Conservation (phyloP, 2,797 vertebrate species). For the Lepilemur ruficaudatus region DNA sequence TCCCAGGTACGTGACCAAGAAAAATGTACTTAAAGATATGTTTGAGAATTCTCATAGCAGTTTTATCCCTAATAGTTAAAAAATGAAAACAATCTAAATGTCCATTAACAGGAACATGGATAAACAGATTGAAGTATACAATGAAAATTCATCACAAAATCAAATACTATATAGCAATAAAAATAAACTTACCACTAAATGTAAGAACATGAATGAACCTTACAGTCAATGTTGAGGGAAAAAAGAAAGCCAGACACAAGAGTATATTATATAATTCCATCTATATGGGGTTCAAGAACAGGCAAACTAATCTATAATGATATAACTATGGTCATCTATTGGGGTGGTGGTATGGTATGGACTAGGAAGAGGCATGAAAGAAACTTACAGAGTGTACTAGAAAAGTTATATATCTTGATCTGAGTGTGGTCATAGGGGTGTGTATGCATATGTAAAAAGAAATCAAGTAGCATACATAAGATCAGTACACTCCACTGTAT, state of each 20-base stretch:
- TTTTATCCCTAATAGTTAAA: not conserved
- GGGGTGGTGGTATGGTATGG: not conserved
- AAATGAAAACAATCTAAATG: not conserved
- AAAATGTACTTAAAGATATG: not conserved
- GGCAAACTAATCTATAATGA: not conserved
- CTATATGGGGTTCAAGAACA: not conserved
- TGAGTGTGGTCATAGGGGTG: not conserved
- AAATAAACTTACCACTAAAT: conserved; percentile 15
- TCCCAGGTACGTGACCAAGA: not conserved
- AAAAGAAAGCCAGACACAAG: not conserved
- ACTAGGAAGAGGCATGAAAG: not conserved
- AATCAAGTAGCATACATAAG: not conserved
- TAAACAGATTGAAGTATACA: not conserved
- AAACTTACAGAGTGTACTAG: not conserved
- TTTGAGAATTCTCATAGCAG: not conserved
- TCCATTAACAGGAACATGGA: not conserved
- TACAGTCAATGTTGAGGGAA: not conserved
- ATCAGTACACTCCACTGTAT: not conserved
- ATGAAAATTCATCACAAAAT: not conserved
- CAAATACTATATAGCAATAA: not conserved
- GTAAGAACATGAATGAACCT: not conserved
- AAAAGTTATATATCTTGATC: not conserved
- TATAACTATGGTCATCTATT: not conserved
- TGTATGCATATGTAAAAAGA: not conserved
- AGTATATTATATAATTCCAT: not conserved